Evolutionary conservation across 1,140 invertebrate genomes (phyloP).

Genomic region (Ips typographus): DNA sequence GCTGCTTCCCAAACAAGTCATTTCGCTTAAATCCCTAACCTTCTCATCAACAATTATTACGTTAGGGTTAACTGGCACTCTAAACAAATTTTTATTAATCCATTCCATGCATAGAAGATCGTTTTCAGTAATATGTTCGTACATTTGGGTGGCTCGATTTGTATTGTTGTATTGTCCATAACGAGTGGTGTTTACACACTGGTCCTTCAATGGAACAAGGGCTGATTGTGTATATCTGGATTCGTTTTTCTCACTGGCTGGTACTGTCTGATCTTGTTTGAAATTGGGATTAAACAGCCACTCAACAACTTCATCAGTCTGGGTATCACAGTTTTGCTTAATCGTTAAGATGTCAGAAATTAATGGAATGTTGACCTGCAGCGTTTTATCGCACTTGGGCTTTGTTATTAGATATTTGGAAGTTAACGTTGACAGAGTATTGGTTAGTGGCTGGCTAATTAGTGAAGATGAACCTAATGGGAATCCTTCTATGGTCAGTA

Average conservation of each 20-base stretch:
- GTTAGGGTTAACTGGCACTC: conserved; percentile 37
- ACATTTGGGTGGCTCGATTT: conserved; percentile 18
- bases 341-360: neutral
- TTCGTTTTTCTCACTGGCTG: neutral
- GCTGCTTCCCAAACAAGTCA: conserved; percentile 15
- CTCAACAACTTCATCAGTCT: neutral
- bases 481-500: too few relatives aligned
- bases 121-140: conserved; percentile 38
- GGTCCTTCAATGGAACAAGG: neutral
- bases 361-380: neutral
- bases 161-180: neutral
- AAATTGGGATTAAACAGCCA: neutral
- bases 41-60: conserved; percentile 37
- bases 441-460: neutral
- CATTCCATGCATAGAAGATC: conserved; percentile 42
- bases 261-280: neutral
- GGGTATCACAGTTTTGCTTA: neutral
- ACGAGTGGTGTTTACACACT: too few relatives aligned
- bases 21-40: conserved; percentile 36
- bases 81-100: conserved; percentile 41
- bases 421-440: neutral
- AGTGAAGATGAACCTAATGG: too few relatives aligned
- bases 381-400: neutral
- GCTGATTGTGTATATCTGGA: neutral
- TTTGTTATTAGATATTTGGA: neutral